A percentile compares a stretch with the other conserved stretches of the same genome.
Evolutionary conservation across 2,888 invertebrate species (phyloP).

Genomic region (Diaperis boleti): DNA sequence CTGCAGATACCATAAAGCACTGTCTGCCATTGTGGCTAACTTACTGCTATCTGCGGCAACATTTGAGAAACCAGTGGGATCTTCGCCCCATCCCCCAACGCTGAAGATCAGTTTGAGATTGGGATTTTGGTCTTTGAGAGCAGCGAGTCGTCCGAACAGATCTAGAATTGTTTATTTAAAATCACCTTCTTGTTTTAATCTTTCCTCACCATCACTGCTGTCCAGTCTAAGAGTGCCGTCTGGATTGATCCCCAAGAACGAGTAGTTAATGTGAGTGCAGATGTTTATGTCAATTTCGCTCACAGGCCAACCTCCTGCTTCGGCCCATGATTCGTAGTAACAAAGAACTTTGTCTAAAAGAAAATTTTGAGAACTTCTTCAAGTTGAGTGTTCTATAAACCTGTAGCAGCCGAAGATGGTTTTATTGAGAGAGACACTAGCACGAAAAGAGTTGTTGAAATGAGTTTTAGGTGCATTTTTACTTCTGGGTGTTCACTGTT

Average conservation of each 20-base stretch:
- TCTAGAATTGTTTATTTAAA: background rate
- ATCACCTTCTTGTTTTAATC: background rate
- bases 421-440: background rate
- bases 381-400: background rate
- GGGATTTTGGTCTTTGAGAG: conserved; percentile 60
- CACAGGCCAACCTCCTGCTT: background rate
- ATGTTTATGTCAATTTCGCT: conserved; percentile 53
- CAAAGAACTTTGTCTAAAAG: conserved; percentile 3
- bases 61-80: conserved; percentile 60
- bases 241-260: conserved; percentile 75
- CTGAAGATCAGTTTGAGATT: conserved; percentile 71
- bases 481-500: background rate
- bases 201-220: background rate
- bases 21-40: conserved; percentile 55
- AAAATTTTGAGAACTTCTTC: no score
- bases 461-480: background rate
- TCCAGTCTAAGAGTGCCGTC: conserved; percentile 65
- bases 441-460: background rate
- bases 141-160: background rate
- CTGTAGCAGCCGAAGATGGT: background rate
- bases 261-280: conserved; percentile 80
- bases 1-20: conserved; percentile 32
- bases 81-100: conserved; percentile 78
- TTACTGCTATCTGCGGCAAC: conserved; percentile 65
- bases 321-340: conserved; percentile 15